These are phyloP conservation scores for Drosophila phalerata DNA, from an alignment of 2,888 invertebrate genomes.

Conservation along the genomic window DNA sequence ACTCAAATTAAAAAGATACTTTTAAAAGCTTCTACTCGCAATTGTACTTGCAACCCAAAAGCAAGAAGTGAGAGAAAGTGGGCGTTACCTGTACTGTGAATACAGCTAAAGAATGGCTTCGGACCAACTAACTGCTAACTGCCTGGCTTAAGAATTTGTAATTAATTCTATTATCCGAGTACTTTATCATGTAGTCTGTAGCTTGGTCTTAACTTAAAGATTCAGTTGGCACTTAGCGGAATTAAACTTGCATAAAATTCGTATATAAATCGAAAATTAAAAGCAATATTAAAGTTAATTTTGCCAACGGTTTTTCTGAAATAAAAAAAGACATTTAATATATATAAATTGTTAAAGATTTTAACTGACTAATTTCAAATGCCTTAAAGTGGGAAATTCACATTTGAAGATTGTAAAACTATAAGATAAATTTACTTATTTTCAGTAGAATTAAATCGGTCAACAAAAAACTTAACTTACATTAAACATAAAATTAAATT, in stretches of 20 bases:
- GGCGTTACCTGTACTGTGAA: conserved; percentile 19
- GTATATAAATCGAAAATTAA: conserved; percentile 28
- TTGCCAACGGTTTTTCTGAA: not conserved
- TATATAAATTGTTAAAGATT: no score
- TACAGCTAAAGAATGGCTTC: not conserved
- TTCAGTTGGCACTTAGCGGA: not conserved
- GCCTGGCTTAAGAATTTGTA: conserved; percentile 9
- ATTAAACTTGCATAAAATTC: conserved; percentile 1
- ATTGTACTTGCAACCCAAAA: not conserved
- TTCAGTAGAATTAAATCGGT: no score
- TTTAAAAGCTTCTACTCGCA: not conserved
- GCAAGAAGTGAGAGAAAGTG: conserved; percentile 26
- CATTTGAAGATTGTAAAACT: no score
- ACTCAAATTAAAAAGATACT: conserved; percentile 5
- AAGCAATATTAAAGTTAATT: not conserved
- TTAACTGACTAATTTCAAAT: no score
- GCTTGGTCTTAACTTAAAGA: not conserved
- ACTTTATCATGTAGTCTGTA: not conserved
- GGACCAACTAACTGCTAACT: conserved; percentile 8
- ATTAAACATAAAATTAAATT: no score
- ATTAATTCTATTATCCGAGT: conserved; percentile 12
- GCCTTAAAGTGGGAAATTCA: no score
- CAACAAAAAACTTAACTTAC: no score
- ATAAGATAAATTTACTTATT: no score
- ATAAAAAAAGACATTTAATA: not conserved